A percentile compares a stretch with the other conserved stretches of the same genome.
Conservation (phyloP, 2,888 invertebrate species). For the Heliconius erato region DNA sequence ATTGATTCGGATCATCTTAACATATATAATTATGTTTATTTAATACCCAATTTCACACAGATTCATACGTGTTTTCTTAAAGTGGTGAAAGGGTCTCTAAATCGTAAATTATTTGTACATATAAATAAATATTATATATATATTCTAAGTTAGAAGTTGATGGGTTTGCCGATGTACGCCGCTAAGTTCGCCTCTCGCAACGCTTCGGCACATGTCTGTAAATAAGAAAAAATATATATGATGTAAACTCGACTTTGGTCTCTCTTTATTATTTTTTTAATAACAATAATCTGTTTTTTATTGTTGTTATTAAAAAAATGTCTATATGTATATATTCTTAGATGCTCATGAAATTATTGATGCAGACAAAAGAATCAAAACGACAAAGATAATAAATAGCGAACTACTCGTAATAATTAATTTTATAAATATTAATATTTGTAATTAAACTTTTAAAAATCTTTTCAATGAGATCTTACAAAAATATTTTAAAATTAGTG, state of each 20-base stretch:
- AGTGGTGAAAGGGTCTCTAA: conserved; percentile 58
- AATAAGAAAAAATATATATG: background rate
- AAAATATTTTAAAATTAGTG: no score
- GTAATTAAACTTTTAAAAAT: no score
- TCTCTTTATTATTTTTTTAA: no score
- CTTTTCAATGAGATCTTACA: no score
- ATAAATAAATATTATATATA: conserved; percentile 51
- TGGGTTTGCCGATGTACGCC: conserved; percentile 98
- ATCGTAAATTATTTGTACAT: conserved; percentile 57
- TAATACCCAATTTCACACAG: conserved; percentile 66
- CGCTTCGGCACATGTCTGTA: conserved; percentile 98
- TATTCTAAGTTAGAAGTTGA: conserved; percentile 92
- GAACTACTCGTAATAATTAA: no score
- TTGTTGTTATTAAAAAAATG: no score
- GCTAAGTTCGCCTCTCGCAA: conserved; percentile 98
- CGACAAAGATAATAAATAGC: no score
- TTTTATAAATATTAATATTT: no score
- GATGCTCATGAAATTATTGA: no score
- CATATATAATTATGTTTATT: conserved; percentile 48
- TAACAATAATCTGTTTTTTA: no score
- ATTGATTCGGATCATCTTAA: conserved; percentile 20
- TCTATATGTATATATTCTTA: no score
- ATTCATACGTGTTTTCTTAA: conserved; percentile 79
- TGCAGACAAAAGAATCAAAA: no score
- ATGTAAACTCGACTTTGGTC: background rate